Base-by-base conservation (phyloP, 1,140 invertebrate genomes). In the Drosophila seguyi region DNA sequence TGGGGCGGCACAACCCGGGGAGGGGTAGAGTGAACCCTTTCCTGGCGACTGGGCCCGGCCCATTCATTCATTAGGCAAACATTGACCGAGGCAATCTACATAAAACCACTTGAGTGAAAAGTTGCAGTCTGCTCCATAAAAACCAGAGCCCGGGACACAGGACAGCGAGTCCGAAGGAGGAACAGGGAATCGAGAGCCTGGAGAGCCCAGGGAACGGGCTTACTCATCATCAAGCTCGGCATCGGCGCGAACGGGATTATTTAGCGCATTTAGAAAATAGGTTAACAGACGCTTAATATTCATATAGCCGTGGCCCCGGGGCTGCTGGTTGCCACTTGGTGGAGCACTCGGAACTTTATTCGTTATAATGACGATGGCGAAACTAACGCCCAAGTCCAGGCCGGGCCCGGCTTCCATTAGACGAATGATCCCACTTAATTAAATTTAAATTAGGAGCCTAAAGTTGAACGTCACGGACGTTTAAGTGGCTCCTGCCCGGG, bases 401-500 rank as follows among this genome's bases (percentile, higher is more conserved):
- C 20, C 47, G 22, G 29, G 45, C 44, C 58, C 44, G 18, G 29
- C 56, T 79, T 79, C 59, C 67, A 79, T 79, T 79, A 79, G 73
- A 57, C 76, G 76, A 84, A 75, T 85, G 75, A 75, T 80, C 59
- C 78, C 75, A 90, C 85, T 90, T 90, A 90, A 90, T 90, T 90
- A 90, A 90, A 90, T 90, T 90, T 90, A 90, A 90, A 90, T 90
- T 90, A 90, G 75, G 75, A 81, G 85, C 78, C 85, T 88, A 88
- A 90, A 90, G 81, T 81, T 90, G 81, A 83, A 85, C 85, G 81
- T 81, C 85, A 85, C 85, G 78, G 58, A 65, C 68, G 75, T 65
- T 86, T 81, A 71, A 78, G 68, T 61, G 52, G 44, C 81, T 42
- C 11, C 22, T n/a, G 67, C 18, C n/a, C 29, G 16, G 71, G 71